Evolutionary conservation across 2,888 invertebrate species (phyloP), one percentile per base, ranked within the genome.

Genomic region (Pyrrhosoma nymphula): DNA sequence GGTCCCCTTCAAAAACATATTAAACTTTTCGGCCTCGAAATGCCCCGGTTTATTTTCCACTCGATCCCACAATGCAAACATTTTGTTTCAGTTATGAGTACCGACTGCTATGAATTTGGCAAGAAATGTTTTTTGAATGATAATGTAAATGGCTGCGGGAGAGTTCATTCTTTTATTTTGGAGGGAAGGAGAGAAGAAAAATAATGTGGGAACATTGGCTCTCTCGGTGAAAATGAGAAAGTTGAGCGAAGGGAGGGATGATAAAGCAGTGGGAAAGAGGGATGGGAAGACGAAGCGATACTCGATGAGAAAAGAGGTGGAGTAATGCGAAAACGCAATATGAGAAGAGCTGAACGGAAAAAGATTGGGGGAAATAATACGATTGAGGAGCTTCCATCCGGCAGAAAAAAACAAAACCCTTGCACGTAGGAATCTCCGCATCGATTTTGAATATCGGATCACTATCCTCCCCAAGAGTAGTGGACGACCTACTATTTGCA

Each of bases 101-200:
- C 69, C 69, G 69, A 69, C 69, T 26, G 69, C 69, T n/a, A 69
- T 69, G 69, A 69, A 69, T 69, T 69, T 69, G 69, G 69, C 69
- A 69, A 69, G 69, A 69, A 69, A 69, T 69, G 69, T 69, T 69
- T 69, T 69, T 69, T n/a, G 69, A 69, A 23, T 69, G 69, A 69
- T 69, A 69, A 69, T 69, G 69, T 69, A 69, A 69, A 69, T 69
- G 69, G 69, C 69, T 69, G 69, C 69, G 69, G 69, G 69, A 69
- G 69, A 26, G 69, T 69, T 69, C 6, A 8, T 69, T 69, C 26
- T 69, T n/a, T 26, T 3, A 4, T 47, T 47, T 47, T 8, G 8
- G 69, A 26, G 26, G 47, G 8, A 47, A 47, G 47, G 47, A 3
- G 69, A n/a, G 69, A 0, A n/a, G 2, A n/a, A 26, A n/a, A 47